Percentiles rank a stretch among this genome's conserved stretches.
Evolutionary conservation across 2,888 invertebrate genomes (phyloP).

Genomic region (Osedax frankpressi): DNA sequence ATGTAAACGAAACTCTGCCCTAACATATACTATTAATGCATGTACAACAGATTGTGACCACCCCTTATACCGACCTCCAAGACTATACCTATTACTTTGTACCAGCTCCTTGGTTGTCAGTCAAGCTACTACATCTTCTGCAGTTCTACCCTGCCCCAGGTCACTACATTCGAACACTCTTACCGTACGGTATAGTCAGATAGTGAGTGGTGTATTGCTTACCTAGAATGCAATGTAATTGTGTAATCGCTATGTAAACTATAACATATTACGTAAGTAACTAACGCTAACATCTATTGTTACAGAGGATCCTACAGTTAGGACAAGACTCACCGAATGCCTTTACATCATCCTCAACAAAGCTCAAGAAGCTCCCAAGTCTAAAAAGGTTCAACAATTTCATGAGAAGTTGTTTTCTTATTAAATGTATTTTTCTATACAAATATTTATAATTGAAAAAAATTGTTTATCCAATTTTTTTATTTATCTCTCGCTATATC

Average conservation of each 20-base stretch:
- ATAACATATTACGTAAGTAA: neutral
- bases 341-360: constrained; percentile 94
- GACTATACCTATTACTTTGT: constrained; percentile 99
- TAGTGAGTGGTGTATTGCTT: no score
- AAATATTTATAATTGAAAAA: no score
- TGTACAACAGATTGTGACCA: constrained; percentile 82
- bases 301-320: constrained; percentile 72
- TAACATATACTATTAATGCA: no score
- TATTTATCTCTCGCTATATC: no score
- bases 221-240: no score
- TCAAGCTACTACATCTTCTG: constrained; percentile 81
- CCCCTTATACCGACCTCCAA: constrained; percentile 95
- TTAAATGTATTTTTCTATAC: no score
- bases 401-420: no score
- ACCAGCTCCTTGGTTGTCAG: constrained; percentile 99
- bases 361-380: constrained; percentile 91
- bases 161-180: constrained; percentile 45
- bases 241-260: no score
- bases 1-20: no score
- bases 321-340: constrained; percentile 89
- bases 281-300: neutral
- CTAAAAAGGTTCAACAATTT: constrained; percentile 82
- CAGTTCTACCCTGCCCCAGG: constrained; percentile 96
- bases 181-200: no score
- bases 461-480: no score